phyloP scores from a whole-genome alignment of 1,140 invertebrate genomes.

The Neodiprion virginianus region DNA sequence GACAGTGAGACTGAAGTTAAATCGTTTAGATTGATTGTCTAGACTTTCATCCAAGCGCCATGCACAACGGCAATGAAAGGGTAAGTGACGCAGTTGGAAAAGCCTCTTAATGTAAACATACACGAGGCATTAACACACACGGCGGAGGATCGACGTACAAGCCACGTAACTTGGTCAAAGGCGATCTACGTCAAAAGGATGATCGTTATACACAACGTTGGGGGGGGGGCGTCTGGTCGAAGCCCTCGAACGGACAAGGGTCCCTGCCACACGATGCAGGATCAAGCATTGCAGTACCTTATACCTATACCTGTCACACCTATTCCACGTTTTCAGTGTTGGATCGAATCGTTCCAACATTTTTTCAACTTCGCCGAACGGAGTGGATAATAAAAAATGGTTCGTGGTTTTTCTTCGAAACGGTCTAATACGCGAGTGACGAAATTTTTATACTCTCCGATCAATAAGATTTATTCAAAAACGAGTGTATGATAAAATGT shows the following conservation, averaged over 20 bases:
- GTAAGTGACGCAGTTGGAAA: not conserved
- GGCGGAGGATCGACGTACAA: no score
- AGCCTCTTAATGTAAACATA: not conserved
- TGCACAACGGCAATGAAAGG: not conserved
- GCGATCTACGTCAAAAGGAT: not conserved
- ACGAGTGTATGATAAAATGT: no score
- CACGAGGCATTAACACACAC: no score
- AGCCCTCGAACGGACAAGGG: constrained; percentile 30
- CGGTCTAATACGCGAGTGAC: not conserved
- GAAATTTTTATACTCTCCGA: not conserved
- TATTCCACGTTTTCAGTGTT: no score
- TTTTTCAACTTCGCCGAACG: constrained; percentile 9
- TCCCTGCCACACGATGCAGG: constrained; percentile 38
- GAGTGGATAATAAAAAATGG: not conserved
- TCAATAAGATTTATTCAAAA: no score
- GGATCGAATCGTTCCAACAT: not conserved
- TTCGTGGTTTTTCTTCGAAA: no score
- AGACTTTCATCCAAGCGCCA: not conserved
- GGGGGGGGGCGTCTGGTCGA: constrained; percentile 34
- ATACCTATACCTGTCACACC: no score
- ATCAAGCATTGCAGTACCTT: constrained; percentile 29
- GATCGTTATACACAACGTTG: not conserved
- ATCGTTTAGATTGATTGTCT: not conserved
- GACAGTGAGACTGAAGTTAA: no score
- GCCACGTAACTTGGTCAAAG: not conserved